These are phyloP conservation scores for Zaprionus vittiger DNA, from an alignment of 1,140 invertebrate species.

Conservation along the genomic window DNA sequence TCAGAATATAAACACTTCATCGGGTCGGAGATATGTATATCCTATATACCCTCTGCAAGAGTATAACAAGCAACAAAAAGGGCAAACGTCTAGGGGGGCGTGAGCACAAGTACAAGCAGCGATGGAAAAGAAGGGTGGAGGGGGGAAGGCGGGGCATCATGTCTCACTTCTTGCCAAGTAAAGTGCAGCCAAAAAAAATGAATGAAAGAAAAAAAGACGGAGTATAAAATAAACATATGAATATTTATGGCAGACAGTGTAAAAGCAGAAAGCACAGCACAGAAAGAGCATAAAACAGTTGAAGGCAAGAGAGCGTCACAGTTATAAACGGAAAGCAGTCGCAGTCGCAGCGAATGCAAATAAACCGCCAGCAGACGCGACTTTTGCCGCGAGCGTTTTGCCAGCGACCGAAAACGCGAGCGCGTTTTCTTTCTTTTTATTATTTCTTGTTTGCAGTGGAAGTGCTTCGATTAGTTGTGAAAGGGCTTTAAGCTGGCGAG, in stretches of 20 bases:
- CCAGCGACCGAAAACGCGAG: conserved; percentile 25
- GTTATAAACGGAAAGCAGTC: not conserved
- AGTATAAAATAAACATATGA: conserved; percentile 73
- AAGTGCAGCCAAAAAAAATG: conserved; percentile 27
- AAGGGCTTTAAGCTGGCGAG: not conserved
- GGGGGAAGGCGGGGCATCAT: not conserved
- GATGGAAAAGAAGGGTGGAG: no score
- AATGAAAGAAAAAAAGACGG: conserved; percentile 15
- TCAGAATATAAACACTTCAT: no score
- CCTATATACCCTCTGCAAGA: conserved; percentile 19
- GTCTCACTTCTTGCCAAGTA: conserved; percentile 15
- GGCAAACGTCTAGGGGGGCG: not conserved
- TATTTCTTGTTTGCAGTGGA: conserved; percentile 1
- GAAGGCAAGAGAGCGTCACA: not conserved
- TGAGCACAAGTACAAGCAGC: no score
- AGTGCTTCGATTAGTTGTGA: conserved; percentile 24
- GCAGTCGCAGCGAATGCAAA: conserved; percentile 7
- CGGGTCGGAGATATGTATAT: no score
- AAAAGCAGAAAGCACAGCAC: not conserved
- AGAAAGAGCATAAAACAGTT: conserved; percentile 11
- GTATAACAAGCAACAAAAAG: conserved; percentile 14
- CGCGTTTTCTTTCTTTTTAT: not conserved
- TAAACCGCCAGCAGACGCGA: conserved; percentile 19
- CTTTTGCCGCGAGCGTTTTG: not conserved
- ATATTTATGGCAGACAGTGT: conserved; percentile 61